Evolutionary conservation across 2,888 invertebrate genomes (phyloP), one percentile per base, ranked within the genome.

Genomic region (Lasius platythorax): DNA sequence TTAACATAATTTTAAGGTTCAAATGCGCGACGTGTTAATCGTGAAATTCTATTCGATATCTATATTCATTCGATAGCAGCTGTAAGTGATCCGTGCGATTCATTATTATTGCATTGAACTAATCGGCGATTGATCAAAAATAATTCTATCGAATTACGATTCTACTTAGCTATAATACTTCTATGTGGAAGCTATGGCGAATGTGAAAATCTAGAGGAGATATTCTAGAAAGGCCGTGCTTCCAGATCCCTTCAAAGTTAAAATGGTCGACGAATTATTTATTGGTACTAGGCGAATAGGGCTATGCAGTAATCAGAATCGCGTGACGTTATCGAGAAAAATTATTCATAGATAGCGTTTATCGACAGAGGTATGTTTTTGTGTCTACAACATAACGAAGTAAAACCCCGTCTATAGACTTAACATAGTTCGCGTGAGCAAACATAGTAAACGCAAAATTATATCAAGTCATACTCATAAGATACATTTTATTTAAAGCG

Each of bases 301-400:
- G n/a, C 2, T 3, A 8, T 33, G 33, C 63, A 30, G 11, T 61
- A 63, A 63, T 33, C n/a, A 40, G 46, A n/a, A 50, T 76, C 50
- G 64, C 75, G 46, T 66, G 75, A 64, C 50, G 23, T 11, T 18
- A 76, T 50, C 37, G 75, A 76, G 23, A 43, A 74, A 66, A 76
- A 76, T 76, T 64, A 76, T 76, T 76, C 75, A 66, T 66, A 63
- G 23, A 33, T 23, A 50, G 11, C 15, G 40, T 12, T 33, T 50
- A 64, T 64, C 46, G 40, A 74, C 12, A 1, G 18, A 43, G 18
- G 50, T 63, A 75, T 15, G 33, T 64, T 75, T 63, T 75, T 75
- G 64, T 37, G 64, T 53, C 66, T 50, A 28, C 46, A 64, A 75
- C 18, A 23, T 18, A 53, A 28, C 23, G 23, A 76, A 33, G 28